Evolutionary conservation across 2,113 vertebrate genomes (phyloP).

Genomic region (Hippocampus mohnikei): DNA sequence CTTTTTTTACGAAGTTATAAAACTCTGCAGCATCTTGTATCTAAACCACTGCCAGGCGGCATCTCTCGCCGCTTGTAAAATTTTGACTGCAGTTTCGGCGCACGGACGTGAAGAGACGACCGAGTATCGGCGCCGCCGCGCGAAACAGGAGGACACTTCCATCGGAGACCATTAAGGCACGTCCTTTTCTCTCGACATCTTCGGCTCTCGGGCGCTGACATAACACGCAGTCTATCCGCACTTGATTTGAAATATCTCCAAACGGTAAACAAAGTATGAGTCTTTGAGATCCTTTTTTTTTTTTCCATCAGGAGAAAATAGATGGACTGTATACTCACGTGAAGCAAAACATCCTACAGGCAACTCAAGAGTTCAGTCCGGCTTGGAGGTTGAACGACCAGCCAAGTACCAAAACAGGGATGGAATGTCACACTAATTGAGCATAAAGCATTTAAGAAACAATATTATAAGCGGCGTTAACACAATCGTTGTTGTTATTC

Average conservation of each 20-base stretch:
- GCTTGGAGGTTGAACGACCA: conserved; percentile 48
- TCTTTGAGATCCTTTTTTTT: conserved; percentile 43
- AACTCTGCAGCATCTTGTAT: conserved; percentile 48
- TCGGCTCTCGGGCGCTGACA: conserved; percentile 31
- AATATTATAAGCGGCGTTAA: conserved; percentile 55
- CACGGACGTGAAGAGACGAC: conserved; percentile 33
- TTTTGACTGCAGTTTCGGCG: conserved; percentile 50
- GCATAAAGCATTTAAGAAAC: conserved; percentile 48
- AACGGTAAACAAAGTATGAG: conserved; percentile 40
- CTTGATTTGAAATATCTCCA: conserved; percentile 38
- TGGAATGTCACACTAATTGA: conserved; percentile 49
- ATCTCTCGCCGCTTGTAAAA: conserved; percentile 37
- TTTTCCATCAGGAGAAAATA: conserved; percentile 44
- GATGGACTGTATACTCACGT: conserved; percentile 18
- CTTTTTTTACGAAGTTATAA: conserved; percentile 55
- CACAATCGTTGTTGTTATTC: conserved; percentile 66
- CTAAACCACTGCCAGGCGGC: conserved; percentile 31
- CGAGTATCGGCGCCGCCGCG: conserved; percentile 25
- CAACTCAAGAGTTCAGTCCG: conserved; percentile 56
- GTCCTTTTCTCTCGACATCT: conserved; percentile 56
- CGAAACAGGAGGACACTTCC: conserved; percentile 49
- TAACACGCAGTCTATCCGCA: conserved; percentile 53
- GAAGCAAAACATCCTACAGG: conserved; percentile 47
- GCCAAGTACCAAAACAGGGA: conserved; percentile 51
- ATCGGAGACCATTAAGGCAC: conserved; percentile 70